Base-by-base conservation (phyloP, 23 tunicate genomes). In the Diplosoma virens region DNA sequence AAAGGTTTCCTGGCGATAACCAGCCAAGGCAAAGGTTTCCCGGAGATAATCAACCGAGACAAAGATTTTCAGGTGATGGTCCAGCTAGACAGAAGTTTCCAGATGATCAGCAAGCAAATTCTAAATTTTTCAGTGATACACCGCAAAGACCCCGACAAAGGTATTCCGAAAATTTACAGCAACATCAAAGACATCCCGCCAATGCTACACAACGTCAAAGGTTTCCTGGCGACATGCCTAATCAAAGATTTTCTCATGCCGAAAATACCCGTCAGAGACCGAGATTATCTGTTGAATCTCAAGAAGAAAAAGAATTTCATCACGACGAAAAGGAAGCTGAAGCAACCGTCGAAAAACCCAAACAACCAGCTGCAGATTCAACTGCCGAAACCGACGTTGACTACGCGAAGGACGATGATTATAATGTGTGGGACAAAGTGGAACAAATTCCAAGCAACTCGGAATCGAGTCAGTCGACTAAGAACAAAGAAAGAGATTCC, bases 21-120 rank as follows among this genome's bases (percentile, higher is more conserved):
- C 74, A 67, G 74, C 74, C 34, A 22, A 34, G 74, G 26, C 74
- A 22, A 11, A 63, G 70, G 3, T 61, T 61, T 61, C 35, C 35
- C 7, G 69, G 69, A 5, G 69, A n/a, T n/a, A n/a, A n/a, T n/a
- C n/a, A n/a, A n/a, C n/a, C n/a, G n/a, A n/a, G n/a, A n/a, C n/a
- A n/a, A n/a, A n/a, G n/a, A n/a, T n/a, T n/a, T n/a, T n/a, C n/a
- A n/a, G n/a, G n/a, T n/a, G n/a, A n/a, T n/a, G n/a, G n/a, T n/a
- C n/a, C n/a, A n/a, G n/a, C n/a, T n/a, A n/a, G n/a, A n/a, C n/a
- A n/a, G n/a, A n/a, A n/a, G n/a, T n/a, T n/a, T n/a, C n/a, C n/a
- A n/a, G n/a, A n/a, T n/a, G n/a, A n/a, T n/a, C n/a, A n/a, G n/a
- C n/a, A n/a, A n/a, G n/a, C n/a, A n/a, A n/a, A n/a, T n/a, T n/a